Evolutionary conservation across 2,888 invertebrate genomes (phyloP).

Genomic region (Drosophila falleni): DNA sequence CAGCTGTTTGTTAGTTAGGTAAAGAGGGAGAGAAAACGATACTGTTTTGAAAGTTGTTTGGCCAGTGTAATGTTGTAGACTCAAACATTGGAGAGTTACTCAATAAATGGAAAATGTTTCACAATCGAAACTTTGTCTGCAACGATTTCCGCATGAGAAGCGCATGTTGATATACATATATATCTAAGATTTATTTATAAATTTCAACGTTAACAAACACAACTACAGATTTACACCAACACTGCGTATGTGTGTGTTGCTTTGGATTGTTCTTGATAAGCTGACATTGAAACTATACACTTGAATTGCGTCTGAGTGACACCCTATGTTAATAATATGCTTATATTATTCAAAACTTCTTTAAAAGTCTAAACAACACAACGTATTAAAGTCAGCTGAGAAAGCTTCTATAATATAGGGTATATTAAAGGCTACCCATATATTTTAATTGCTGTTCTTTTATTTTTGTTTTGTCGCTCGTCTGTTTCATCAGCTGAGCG

Average conservation of each 20-base stretch:
- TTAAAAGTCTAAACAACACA: not conserved
- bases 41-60: slow-evolving; percentile 59
- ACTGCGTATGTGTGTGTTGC: slow-evolving; percentile 5
- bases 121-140: slow-evolving; percentile 1
- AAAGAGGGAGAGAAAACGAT: slow-evolving; percentile 12
- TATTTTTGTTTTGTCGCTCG: slow-evolving; percentile 1
- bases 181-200: slow-evolving; percentile 17
- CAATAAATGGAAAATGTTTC: not conserved
- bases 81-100: slow-evolving; percentile 23
- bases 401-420: slow-evolving; percentile 10
- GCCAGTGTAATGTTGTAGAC: slow-evolving; percentile 2
- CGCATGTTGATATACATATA: not conserved
- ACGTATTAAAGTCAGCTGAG: not conserved
- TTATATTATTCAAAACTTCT: not conserved
- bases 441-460: slow-evolving; percentile 2
- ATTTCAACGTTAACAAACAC: not conserved
- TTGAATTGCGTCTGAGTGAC: slow-evolving; percentile 15
- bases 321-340: slow-evolving; percentile 24
- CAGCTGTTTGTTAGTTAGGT: slow-evolving; percentile 41
- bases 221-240: slow-evolving; percentile 1
- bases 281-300: slow-evolving; percentile 47
- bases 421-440: slow-evolving; percentile 1
- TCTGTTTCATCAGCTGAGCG: slow-evolving; percentile 69
- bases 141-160: slow-evolving; percentile 10
- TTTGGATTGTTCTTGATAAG: slow-evolving; percentile 55